Base-by-base conservation (phyloP, 2,797 vertebrate species). In the Threskiornis aethiopicus region DNA sequence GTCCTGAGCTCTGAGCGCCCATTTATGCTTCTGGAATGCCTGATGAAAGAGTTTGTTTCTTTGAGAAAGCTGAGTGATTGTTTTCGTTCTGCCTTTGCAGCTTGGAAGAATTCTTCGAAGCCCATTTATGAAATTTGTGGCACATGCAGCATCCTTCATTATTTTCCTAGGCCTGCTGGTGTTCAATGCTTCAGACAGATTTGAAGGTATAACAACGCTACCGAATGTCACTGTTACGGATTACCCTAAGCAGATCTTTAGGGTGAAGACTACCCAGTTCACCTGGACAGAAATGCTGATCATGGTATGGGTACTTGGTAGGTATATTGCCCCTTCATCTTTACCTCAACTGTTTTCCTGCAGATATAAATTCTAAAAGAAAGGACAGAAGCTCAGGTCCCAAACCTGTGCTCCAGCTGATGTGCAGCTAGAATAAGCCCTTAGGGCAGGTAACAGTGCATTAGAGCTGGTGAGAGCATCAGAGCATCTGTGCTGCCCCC, bases 121-220 rank as follows among this genome's bases (percentile, higher is more conserved):
- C 94, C 99, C 99, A 13, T 99, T 99, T 91, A 99, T 99, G 99
- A 99, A 99, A 97, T 99, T 99, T 77, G 99, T 99, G 93, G 99
- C 99, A 15, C 99, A 99, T 9, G 99, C 99, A 8, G 98, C 98
- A 26, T 99, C 99, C 76, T 99, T 99, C 98, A 99, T 99, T 97
- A 99, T 99, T 98, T 99, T 99, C 97, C 97, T 99, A 97, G 98
- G 99, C 96, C 98, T 99, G 93, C 98, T 99, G 72, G 98, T 99
- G 86, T 99, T 99, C 96, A 99, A 99, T 24, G 99, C 99, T 37
- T 99, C 99, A 1, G 99, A 99, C 94, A 98, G 99, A 80, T 99
- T 99, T 13, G 98, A 99, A 92, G 99, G 99, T 78, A 99, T 99
- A 95, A 98, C 96, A 33, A 98, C 98, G 0, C 96, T 99, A 90